A percentile compares a stretch with the other conserved stretches of the same genome.
Conservation (phyloP, 1,140 invertebrate genomes). For the Caenorhabditis remanei region DNA sequence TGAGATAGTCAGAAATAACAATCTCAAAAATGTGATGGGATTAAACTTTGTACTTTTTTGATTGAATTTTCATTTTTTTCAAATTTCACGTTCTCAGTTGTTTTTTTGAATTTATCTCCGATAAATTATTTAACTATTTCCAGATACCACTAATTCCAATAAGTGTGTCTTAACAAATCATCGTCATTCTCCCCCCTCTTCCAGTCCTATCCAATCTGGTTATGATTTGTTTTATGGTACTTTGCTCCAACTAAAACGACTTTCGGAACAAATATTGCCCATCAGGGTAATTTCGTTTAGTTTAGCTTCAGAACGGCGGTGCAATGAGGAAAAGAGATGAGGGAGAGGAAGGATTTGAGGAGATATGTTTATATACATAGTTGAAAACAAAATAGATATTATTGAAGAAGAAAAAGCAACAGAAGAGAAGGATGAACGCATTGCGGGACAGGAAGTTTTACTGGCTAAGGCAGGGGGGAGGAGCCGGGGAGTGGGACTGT, state of each 20-base stretch:
- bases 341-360: conserved; percentile 5
- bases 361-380: conserved; percentile 49
- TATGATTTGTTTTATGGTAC: conserved; percentile 50
- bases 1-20: too few relatives aligned
- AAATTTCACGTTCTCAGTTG: too few relatives aligned
- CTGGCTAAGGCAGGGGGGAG: not conserved
- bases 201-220: conserved; percentile 14
- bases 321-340: not conserved
- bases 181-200: not conserved
- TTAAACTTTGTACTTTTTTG: too few relatives aligned
- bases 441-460: not conserved
- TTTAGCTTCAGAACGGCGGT: not conserved
- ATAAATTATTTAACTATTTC: too few relatives aligned
- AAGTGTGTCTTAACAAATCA: not conserved
- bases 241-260: not conserved
- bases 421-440: not conserved
- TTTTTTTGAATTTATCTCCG: too few relatives aligned
- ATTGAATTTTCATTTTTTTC: too few relatives aligned
- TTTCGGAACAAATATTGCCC: conserved; percentile 20
- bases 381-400: conserved; percentile 45
- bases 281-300: conserved; percentile 22
- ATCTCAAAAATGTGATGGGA: too few relatives aligned
- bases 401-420: not conserved
- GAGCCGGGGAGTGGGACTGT: too few relatives aligned
- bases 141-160: too few relatives aligned